Evolutionary conservation across 2,113 vertebrate species (phyloP).

Genomic region (Paramormyrops kingsleyae): DNA sequence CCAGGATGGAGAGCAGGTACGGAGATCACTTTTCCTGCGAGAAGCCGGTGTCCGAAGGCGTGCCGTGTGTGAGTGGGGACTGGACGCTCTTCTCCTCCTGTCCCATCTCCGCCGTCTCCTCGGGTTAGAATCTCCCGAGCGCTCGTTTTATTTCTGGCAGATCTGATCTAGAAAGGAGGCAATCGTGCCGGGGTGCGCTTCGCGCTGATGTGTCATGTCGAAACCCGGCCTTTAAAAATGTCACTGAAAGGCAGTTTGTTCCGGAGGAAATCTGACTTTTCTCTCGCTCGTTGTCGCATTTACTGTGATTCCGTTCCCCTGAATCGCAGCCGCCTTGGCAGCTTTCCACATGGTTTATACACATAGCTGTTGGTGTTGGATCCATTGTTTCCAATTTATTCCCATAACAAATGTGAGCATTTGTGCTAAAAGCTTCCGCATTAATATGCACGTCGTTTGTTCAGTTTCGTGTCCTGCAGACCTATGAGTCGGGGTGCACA

Average conservation of each 20-base stretch:
- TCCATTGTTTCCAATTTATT: not conserved
- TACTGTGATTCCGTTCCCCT: not conserved
- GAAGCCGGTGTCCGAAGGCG: not conserved
- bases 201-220: not conserved
- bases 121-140: not conserved
- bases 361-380: not conserved
- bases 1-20: conserved; percentile 30
- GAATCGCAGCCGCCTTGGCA: not conserved
- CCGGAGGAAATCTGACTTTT: not conserved
- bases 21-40: not conserved
- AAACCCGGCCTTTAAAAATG: not conserved
- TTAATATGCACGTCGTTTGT: not conserved
- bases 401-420: not conserved
- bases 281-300: not conserved
- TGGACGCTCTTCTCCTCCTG: too few species aligned
- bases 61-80: not conserved
- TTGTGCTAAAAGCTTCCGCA: not conserved
- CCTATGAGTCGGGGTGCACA: not conserved
- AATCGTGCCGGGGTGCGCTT: not conserved
- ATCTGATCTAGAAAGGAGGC: not conserved
- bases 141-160: not conserved
- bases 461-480: not conserved
- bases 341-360: not conserved
- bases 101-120: not conserved
- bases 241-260: not conserved